Base-by-base conservation (phyloP, 1,140 invertebrate genomes). In the Aporrectodea caliginosa region DNA sequence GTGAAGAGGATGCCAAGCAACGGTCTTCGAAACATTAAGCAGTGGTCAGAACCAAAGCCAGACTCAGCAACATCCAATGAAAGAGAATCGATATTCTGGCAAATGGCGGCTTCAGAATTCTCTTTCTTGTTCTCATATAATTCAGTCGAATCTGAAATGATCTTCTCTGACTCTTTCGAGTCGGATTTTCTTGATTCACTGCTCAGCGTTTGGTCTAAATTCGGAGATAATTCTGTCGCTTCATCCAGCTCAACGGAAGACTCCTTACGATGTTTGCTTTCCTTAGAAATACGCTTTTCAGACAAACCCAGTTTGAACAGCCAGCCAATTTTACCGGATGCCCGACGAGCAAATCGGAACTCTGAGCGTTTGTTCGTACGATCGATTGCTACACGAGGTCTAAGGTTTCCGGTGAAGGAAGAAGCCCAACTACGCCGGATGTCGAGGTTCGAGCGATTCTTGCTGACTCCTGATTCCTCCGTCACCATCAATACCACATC, bases 1-100 rank as follows among this genome's bases (percentile, higher is more conserved):
- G 96, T 98, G 83, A 98, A 95, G 83, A 97, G 91, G 35, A 98
- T 92, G 1, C 94, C 94, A 58, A 58, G 22, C 6, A 58, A 22
- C 22, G 43, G 43, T 58, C 43, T 58, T 12, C 43, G 43, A 58
- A 58, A 12, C 6, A 22, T 58, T 12, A 58, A 58, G 22, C 43
- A 58, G 43, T 58, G 43, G 22, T 58, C 43, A n/a, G n/a, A n/a
- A n/a, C n/a, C n/a, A n/a, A n/a, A n/a, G n/a, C n/a, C n/a, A n/a
- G n/a, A n/a, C n/a, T n/a, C n/a, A n/a, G n/a, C n/a, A n/a, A n/a
- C n/a, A n/a, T n/a, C n/a, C n/a, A n/a, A n/a, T n/a, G n/a, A n/a
- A 58, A 22, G 43, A 12, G 43, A 58, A 22, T 58, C 43, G 43
- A 12, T 22, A 12, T 6, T 22, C 22, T 6, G 6, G 6, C 6